Evolutionary conservation across 2,888 invertebrate species (phyloP).

Genomic region (Campoplex capitator): DNA sequence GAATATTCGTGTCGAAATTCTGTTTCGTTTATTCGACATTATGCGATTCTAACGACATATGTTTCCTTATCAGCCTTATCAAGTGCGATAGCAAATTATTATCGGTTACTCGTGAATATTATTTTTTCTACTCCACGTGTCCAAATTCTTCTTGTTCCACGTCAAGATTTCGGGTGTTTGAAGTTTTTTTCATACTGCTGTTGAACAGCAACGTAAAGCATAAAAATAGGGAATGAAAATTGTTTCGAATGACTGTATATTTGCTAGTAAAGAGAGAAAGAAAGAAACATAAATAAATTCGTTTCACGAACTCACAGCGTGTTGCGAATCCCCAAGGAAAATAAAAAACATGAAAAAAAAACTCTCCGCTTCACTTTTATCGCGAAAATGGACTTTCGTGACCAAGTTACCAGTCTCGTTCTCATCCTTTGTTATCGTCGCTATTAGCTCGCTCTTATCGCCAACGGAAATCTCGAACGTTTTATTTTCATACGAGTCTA

Average conservation of each 20-base stretch:
- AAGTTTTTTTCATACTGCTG: neutral
- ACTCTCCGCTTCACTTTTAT: neutral
- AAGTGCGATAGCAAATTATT: neutral
- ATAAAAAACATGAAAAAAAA: neutral
- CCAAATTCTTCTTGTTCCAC: neutral
- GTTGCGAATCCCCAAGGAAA: neutral
- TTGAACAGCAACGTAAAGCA: neutral
- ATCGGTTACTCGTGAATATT: neutral
- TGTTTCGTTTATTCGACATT: neutral
- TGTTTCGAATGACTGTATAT: neutral
- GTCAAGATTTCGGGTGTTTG: neutral
- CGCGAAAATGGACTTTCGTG: constrained; percentile 17
- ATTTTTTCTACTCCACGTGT: neutral
- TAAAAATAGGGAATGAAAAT: neutral
- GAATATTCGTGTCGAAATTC: neutral
- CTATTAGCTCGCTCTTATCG: constrained; percentile 26
- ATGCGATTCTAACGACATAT: neutral
- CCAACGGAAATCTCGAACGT: constrained; percentile 23
- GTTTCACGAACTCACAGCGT: neutral
- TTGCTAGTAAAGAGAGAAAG: neutral
- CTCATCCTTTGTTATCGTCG: constrained; percentile 31
- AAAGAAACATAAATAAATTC: neutral
- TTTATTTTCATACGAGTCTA: constrained; percentile 19
- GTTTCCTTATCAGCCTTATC: neutral
- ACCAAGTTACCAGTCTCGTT: constrained; percentile 32